phyloP scores from a whole-genome alignment of 2,888 invertebrate species.

The Trichogramma dendrolimi region DNA sequence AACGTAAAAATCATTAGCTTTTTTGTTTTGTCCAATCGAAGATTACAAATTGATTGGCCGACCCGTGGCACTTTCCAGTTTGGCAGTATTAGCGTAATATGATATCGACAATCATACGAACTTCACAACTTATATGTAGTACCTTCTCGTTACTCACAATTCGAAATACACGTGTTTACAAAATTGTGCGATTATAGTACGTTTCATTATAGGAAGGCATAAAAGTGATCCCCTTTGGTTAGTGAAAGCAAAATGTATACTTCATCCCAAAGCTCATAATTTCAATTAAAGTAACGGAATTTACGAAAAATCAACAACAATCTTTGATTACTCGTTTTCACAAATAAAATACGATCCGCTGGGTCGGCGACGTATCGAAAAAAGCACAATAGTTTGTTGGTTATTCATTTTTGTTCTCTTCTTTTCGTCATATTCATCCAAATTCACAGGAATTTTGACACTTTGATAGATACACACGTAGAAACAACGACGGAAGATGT shows the following conservation, averaged over 20 bases:
- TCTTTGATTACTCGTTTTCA: too few relatives aligned
- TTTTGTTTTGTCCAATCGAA: too few relatives aligned
- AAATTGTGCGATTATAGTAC: conserved; percentile 4
- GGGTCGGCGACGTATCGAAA: conserved; percentile 1
- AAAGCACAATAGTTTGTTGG: not conserved
- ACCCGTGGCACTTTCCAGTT: conserved; percentile 33
- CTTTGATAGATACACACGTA: too few relatives aligned
- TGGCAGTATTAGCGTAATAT: conserved; percentile 38
- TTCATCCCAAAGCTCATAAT: conserved; percentile 17
- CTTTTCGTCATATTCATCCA: too few relatives aligned
- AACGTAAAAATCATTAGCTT: too few relatives aligned
- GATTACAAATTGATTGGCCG: conserved; percentile 12
- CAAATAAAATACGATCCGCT: not conserved
- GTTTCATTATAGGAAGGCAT: not conserved
- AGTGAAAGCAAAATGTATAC: not conserved
- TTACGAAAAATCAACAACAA: not conserved
- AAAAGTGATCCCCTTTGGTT: conserved; percentile 19
- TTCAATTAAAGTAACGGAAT: conserved; percentile 8
- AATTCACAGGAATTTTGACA: too few relatives aligned
- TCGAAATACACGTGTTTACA: too few relatives aligned
- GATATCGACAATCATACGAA: not conserved
- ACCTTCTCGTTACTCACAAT: conserved; percentile 23
- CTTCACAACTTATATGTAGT: conserved; percentile 13
- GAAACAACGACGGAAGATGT: too few relatives aligned
- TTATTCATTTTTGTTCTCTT: too few relatives aligned